Evolutionary conservation across 2,797 vertebrate species (phyloP).

Genomic region (Brachyalestes nurse): DNA sequence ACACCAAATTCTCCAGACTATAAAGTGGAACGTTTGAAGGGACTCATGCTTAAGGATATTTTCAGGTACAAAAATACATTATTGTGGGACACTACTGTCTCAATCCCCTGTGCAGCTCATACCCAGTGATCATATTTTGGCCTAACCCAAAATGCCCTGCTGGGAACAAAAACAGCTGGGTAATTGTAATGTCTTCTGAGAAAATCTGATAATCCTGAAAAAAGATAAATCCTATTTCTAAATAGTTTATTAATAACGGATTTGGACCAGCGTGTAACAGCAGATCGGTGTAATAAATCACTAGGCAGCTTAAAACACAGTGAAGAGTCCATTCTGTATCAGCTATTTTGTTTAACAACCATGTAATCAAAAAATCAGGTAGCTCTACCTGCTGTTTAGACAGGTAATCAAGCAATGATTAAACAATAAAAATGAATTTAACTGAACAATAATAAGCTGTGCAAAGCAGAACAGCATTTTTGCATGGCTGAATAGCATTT

Average conservation of each 20-base stretch:
- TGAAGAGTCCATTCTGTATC: not conserved
- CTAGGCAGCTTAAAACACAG: not conserved
- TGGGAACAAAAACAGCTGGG: slow-evolving; percentile 35
- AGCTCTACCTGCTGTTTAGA: not conserved
- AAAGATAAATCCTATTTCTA: slow-evolving; percentile 49
- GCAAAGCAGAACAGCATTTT: too few relatives aligned
- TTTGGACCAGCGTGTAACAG: slow-evolving; percentile 9
- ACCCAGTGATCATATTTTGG: slow-evolving; percentile 38
- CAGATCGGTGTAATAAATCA: slow-evolving; percentile 16
- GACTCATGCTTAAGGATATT: slow-evolving; percentile 25
- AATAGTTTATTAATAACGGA: slow-evolving; percentile 36
- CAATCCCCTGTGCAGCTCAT: slow-evolving; percentile 8
- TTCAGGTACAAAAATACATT: not conserved
- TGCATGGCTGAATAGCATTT: too few relatives aligned
- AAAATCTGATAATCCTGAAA: slow-evolving; percentile 49
- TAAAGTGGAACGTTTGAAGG: slow-evolving; percentile 26
- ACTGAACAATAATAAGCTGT: too few relatives aligned
- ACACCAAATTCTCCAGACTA: slow-evolving; percentile 38
- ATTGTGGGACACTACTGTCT: slow-evolving; percentile 8
- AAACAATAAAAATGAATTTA: not conserved
- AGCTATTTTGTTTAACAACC: not conserved
- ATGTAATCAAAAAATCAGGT: not conserved
- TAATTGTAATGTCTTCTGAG: slow-evolving; percentile 47
- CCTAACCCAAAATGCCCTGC: slow-evolving; percentile 42
- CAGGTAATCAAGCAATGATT: not conserved